Evolutionary conservation across 2,888 invertebrate species (phyloP), one percentile per base, ranked within the genome.

Genomic region (Eucera pruinosa): DNA sequence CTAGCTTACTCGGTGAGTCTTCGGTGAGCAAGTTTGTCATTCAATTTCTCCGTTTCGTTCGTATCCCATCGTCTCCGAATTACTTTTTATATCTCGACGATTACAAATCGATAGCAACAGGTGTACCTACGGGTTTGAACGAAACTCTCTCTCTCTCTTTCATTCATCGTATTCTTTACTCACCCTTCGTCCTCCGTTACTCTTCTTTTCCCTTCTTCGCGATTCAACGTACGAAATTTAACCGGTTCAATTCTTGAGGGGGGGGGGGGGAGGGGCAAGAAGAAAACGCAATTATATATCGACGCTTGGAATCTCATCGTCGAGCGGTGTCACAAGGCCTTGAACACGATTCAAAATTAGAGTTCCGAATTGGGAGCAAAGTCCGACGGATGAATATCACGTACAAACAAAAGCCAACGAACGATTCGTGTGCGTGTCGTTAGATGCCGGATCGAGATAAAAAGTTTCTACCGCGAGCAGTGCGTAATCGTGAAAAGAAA

Each of bases 1-100:
- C 91, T 84, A 89, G 85, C 80, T 85, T 92, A 86, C 91, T 92
- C 83, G 92, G 92, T 92, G 91, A 92, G 92, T 92, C 89, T 84
- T 82, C 88, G 89, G 90, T 91, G 90, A 91, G 90, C 88, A 86
- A 85, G 82, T 67, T 81, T 52, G 45, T 79, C 68, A 62, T 80
- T 78, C 25, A 75, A 23, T 66, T 67, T 57, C 25, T 67, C 39
- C 57, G n/a, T 50, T 50, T 7, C 23, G 67, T 62, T 36, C 33
- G 7, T 9, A 6, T 9, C 0, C 11, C 13, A 30, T n/a, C n/a
- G n/a, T n/a, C n/a, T n/a, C n/a, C n/a, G n/a, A n/a, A n/a, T n/a
- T n/a, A n/a, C n/a, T n/a, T n/a, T n/a, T n/a, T n/a, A n/a, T n/a
- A n/a, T n/a, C n/a, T n/a, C n/a, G n/a, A n/a, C n/a, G n/a, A n/a